These are phyloP conservation scores for Pomacea canaliculata DNA, from an alignment of 2,888 invertebrate species.

Conservation along the genomic window DNA sequence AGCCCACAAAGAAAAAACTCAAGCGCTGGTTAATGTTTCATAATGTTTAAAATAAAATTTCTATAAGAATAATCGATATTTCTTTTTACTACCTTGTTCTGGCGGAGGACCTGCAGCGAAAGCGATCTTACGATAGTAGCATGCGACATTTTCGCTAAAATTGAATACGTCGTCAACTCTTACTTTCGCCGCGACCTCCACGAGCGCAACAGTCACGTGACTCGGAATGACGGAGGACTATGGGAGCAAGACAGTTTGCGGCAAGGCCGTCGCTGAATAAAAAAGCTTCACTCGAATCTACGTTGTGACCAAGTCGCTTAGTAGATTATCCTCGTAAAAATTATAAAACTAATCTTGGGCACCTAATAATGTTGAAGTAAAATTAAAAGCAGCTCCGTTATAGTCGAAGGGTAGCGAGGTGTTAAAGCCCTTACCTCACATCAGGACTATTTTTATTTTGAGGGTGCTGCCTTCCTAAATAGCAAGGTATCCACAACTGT, in stretches of 20 bases:
- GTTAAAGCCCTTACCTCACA: no score
- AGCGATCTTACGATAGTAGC: slow-evolving; percentile 12
- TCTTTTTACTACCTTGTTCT: slow-evolving; percentile 9
- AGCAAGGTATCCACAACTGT: no score
- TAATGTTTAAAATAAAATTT: slow-evolving; percentile 87
- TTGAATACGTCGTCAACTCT: not conserved
- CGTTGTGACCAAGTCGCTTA: no score
- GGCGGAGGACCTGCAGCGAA: slow-evolving; percentile 16
- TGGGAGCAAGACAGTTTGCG: not conserved
- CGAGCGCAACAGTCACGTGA: slow-evolving; percentile 18
- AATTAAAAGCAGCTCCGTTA: no score
- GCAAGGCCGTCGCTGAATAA: no score
- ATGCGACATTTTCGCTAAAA: not conserved
- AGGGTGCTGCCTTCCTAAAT: no score
- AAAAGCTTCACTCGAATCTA: no score
- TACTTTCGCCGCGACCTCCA: slow-evolving; percentile 22
- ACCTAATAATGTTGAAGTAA: no score
- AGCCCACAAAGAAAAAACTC: slow-evolving; percentile 79
- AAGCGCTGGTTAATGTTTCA: slow-evolving; percentile 93
- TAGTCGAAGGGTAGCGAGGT: no score
- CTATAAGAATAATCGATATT: slow-evolving; percentile 80
- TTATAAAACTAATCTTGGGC: no score
- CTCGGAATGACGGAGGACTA: slow-evolving; percentile 9
- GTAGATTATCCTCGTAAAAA: no score
- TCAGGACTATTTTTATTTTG: no score